Conservation (phyloP, 2,797 vertebrate species). For the Pipistrellus nathusii region DNA sequence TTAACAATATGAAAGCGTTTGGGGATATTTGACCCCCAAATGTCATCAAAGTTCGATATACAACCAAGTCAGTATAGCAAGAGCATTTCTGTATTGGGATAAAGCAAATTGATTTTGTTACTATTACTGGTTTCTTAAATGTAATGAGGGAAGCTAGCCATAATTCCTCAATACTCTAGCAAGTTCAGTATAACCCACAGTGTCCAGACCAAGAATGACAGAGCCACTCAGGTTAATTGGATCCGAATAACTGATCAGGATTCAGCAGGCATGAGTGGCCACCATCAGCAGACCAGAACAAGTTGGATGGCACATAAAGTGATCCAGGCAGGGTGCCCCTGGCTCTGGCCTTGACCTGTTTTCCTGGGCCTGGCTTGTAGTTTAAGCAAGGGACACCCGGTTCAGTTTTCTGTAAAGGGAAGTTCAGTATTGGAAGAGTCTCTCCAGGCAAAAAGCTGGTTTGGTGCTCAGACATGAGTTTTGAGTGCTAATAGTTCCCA, state of each 20-base stretch:
- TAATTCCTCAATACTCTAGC: neutral
- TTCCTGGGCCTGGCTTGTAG: neutral
- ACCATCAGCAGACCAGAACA: neutral
- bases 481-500: slow-evolving; percentile 70
- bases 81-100: neutral
- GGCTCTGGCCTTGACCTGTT: neutral
- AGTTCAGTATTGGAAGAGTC: too few relatives aligned
- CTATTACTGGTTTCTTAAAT: neutral
- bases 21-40: neutral
- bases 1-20: neutral
- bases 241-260: neutral
- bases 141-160: neutral
- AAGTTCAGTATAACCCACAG: neutral
- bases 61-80: neutral
- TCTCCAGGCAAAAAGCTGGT: slow-evolving; percentile 64
- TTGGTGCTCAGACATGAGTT: slow-evolving; percentile 57
- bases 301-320: fast-evolving
- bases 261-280: neutral
- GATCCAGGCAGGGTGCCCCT: neutral
- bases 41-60: neutral
- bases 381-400: neutral
- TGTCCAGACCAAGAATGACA: too few relatives aligned
- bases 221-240: neutral
- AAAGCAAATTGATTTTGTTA: neutral
- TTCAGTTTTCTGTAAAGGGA: too few relatives aligned